Base-by-base conservation (phyloP, 1,140 invertebrate species). In the Zelostemma sp. region DNA sequence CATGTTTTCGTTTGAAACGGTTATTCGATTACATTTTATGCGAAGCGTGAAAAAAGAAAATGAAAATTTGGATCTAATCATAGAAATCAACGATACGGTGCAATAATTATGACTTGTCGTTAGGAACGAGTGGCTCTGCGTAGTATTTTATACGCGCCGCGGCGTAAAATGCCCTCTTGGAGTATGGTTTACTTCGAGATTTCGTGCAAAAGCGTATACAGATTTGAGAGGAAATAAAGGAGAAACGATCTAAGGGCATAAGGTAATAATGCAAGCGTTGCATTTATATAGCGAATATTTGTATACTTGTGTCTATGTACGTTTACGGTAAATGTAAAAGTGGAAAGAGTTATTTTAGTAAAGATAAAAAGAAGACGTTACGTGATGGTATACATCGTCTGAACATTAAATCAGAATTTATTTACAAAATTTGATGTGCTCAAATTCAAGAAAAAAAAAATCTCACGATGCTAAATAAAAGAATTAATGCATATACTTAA, bases 351-450 rank as follows among this genome's bases (percentile, higher is more conserved):
- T 74, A 76, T 72, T 74, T 74, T 76, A 72, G 61, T 64, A 69
- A 68, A 61, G 28, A 50, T 58, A 51, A 59, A 51, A 57, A n/a
- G 50, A 66, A 45, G 33, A 35, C 33, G 38, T 55, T 60, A 47
- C 56, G 28, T 19, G 50, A 59, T 64, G 59, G 50, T 63, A 47
- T 59, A 51, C 48, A 56, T 66, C 59, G 63, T 66, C 65, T 63
- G 63, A 70, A 51, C 53, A 66, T 48, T 60, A 62, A 71, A 74
- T 33, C 45, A 64, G 53, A 43, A 48, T 72, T 68, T 70, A 72
- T 72, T 70, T 76, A 73, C 61, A 68, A 56, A 70, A 73, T 69
- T 72, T 71, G 66, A 74, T 74, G 58, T 74, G 76, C 73, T 75
- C 73, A 76, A 78, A 70, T 73, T 73, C 64, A 74, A 71, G 47